These are phyloP conservation scores for Blennius ocellaris DNA, from an alignment of 2,113 vertebrate genomes.

Conservation along the genomic window DNA sequence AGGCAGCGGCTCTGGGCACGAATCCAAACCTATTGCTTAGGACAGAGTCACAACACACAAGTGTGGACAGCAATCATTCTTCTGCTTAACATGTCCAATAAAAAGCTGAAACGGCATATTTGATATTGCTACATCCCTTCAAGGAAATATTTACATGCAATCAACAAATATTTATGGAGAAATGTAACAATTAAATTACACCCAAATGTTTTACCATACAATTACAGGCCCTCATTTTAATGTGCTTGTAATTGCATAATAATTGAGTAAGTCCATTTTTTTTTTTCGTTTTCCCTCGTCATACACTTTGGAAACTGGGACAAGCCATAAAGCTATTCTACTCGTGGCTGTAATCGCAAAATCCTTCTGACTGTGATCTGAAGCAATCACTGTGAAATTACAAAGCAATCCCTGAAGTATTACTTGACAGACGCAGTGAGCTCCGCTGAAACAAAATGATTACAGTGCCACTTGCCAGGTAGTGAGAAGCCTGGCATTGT, in stretches of 20 bases:
- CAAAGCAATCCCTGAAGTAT: conserved; percentile 71
- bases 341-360: conserved; percentile 57
- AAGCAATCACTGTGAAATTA: conserved; percentile 77
- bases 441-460: conserved; percentile 58
- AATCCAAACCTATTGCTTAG: conserved; percentile 98
- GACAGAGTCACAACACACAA: conserved; percentile 82
- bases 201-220: conserved; percentile 44
- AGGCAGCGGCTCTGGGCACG: conserved; percentile 93
- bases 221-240: conserved; percentile 51
- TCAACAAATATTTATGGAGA: neutral
- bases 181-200: conserved; percentile 26
- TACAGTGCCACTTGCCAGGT: conserved; percentile 56
- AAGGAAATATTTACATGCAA: conserved; percentile 14
- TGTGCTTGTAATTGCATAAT: conserved; percentile 52
- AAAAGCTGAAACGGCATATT: neutral
- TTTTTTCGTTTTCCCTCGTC: conserved; percentile 22
- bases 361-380: conserved; percentile 64
- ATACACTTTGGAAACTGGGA: conserved; percentile 59
- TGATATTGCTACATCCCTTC: neutral
- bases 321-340: conserved; percentile 49
- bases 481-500: conserved; percentile 20
- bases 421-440: conserved; percentile 55
- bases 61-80: conserved; percentile 79
- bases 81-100: conserved; percentile 44
- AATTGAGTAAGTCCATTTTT: conserved; percentile 34